Evolutionary conservation across 2,888 invertebrate species (phyloP).

Genomic region (Oligia strigilis): DNA sequence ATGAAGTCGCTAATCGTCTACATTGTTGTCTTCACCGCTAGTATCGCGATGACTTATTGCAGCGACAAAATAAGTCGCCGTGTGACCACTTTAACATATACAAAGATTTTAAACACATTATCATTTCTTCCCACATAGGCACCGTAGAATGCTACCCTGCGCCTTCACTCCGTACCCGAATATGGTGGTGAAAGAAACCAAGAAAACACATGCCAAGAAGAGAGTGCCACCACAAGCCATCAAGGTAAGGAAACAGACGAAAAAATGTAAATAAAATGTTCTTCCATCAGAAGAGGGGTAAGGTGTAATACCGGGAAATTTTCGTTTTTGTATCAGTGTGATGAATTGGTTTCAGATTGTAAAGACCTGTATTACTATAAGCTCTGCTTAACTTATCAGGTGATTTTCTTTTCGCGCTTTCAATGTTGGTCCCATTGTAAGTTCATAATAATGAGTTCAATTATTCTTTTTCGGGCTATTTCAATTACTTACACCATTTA

Average conservation of each 20-base stretch:
- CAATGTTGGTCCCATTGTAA: neutral
- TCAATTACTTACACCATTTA: neutral
- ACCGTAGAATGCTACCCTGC: constrained; percentile 78
- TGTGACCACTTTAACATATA: neutral
- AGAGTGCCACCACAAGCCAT: constrained; percentile 80
- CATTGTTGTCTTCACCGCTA: neutral
- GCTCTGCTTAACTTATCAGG: neutral
- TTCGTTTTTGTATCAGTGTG: neutral
- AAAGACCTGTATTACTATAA: neutral
- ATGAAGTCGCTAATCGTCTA: neutral
- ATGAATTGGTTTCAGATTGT: constrained; percentile 10
- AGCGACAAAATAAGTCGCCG: neutral
- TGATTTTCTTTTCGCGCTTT: neutral
- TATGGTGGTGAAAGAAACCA: constrained; percentile 68
- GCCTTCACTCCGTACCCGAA: constrained; percentile 78
- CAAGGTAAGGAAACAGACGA: constrained; percentile 71
- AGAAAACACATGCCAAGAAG: constrained; percentile 66
- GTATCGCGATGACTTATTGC: neutral
- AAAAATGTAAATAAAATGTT: neutral
- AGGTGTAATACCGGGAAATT: neutral
- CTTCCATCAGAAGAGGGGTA: constrained; percentile 6
- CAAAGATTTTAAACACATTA: neutral
- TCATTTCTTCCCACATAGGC: constrained; percentile 64
- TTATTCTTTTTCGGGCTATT: neutral
- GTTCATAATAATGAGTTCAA: neutral